Evolutionary conservation across 2,113 vertebrate genomes (phyloP).

Genomic region (Bucco capensis): DNA sequence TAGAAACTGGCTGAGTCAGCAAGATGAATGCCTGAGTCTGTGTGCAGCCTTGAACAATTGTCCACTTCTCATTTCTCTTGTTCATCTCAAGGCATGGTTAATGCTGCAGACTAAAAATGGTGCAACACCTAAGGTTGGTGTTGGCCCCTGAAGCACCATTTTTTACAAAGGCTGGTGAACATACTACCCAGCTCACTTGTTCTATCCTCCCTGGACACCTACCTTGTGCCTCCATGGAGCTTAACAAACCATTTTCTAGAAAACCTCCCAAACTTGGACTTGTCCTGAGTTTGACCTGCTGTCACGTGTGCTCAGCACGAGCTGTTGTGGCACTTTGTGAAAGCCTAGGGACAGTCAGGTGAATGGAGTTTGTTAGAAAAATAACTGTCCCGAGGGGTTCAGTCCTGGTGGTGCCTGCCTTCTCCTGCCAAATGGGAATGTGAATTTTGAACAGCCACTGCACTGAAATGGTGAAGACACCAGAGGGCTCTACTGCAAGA

Average conservation of each 20-base stretch:
- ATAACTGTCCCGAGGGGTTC: not conserved
- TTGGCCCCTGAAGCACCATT: not conserved
- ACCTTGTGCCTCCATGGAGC: not conserved
- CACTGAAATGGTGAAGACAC: constrained; percentile 15
- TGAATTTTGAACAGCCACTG: not conserved
- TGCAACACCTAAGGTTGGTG: not conserved
- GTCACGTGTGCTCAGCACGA: accelerated
- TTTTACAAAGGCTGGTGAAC: not conserved
- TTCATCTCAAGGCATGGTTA: not conserved
- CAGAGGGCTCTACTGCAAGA: constrained; percentile 40
- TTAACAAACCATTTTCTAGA: not conserved
- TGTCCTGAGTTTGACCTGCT: not conserved
- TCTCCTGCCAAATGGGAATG: not conserved
- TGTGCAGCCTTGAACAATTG: not conserved
- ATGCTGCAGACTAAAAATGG: not conserved
- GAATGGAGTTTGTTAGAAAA: not conserved
- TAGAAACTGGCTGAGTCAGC: not conserved
- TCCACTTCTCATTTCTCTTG: not conserved
- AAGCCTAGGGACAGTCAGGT: not conserved
- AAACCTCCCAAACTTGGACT: not conserved
- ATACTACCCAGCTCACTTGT: not conserved
- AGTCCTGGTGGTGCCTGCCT: not conserved
- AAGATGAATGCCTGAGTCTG: not conserved
- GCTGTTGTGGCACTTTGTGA: not conserved
- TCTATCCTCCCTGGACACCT: not conserved